These are phyloP conservation scores for Etheostoma spectabile DNA, from an alignment of 2,113 vertebrate genomes.

Conservation along the genomic window DNA sequence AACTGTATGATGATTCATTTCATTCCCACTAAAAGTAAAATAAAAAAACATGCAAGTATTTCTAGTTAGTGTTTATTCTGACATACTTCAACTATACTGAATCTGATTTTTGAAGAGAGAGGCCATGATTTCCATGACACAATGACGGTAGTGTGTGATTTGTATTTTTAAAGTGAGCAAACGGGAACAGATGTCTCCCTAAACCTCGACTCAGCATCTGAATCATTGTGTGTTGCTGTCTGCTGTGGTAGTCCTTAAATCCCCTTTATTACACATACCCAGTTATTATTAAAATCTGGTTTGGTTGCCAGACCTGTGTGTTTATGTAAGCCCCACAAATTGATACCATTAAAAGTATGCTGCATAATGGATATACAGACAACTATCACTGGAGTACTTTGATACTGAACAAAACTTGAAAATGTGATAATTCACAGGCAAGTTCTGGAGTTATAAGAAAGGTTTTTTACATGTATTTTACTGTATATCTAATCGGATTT, in stretches of 20 bases:
- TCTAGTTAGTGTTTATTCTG: neutral
- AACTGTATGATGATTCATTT: neutral
- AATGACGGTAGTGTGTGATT: neutral
- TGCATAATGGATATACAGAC: neutral
- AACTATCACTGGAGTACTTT: neutral
- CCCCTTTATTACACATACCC: constrained; percentile 15
- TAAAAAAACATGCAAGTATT: neutral
- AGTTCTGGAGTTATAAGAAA: neutral
- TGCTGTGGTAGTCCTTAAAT: constrained; percentile 17
- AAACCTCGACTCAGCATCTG: constrained; percentile 15
- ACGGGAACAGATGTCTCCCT: constrained; percentile 18
- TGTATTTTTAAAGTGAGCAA: constrained; percentile 9
- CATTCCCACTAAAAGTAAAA: constrained; percentile 10
- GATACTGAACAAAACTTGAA: too few species aligned
- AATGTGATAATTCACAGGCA: neutral
- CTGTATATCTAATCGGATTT: neutral
- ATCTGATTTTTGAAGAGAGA: neutral
- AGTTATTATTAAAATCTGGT: constrained; percentile 30
- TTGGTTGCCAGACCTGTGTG: constrained; percentile 4
- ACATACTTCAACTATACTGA: neutral
- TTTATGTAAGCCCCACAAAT: neutral
- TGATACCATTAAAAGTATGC: neutral
- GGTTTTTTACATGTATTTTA: too few species aligned
- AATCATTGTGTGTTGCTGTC: constrained; percentile 30
- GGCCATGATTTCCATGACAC: neutral